A percentile compares a stretch with the other conserved stretches of the same genome.
These are phyloP conservation scores for Branchinecta sandiegonensis DNA, from an alignment of 2,888 invertebrate species.

Conservation along the genomic window DNA sequence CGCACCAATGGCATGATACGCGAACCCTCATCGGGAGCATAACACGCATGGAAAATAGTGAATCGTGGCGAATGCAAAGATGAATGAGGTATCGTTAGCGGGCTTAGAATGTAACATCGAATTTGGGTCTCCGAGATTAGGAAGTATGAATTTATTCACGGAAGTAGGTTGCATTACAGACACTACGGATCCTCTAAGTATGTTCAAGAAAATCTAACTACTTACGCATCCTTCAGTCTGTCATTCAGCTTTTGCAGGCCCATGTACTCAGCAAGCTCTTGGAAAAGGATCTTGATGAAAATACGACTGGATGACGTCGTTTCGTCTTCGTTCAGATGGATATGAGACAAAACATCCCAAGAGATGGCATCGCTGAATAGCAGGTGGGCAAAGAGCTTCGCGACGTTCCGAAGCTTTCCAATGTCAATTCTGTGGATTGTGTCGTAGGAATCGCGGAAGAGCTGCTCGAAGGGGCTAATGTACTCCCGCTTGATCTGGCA, in stretches of 20 bases:
- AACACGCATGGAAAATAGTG: no score
- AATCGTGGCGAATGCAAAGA: no score
- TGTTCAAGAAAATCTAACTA: background rate
- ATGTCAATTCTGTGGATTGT: slow-evolving; percentile 91
- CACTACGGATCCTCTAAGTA: background rate
- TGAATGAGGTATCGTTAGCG: no score
- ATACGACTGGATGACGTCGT: slow-evolving; percentile 94
- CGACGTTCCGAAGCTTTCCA: slow-evolving; percentile 85
- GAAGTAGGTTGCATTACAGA: no score
- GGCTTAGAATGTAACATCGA: no score
- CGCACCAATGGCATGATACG: no score
- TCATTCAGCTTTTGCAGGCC: slow-evolving; percentile 80
- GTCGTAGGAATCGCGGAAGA: slow-evolving; percentile 85
- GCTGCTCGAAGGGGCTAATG: slow-evolving; percentile 80
- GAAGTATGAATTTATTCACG: no score
- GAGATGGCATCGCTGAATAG: slow-evolving; percentile 91
- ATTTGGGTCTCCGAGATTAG: no score
- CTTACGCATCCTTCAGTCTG: slow-evolving; percentile 75
- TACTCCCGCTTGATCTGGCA: slow-evolving; percentile 87
- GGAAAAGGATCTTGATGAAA: slow-evolving; percentile 90
- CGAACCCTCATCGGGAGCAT: no score
- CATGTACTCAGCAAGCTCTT: slow-evolving; percentile 90
- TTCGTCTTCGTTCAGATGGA: slow-evolving; percentile 87
- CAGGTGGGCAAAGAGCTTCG: slow-evolving; percentile 92
- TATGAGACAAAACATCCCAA: slow-evolving; percentile 81